Percentiles rank a stretch among this genome's conserved stretches.
Evolutionary conservation across 2,113 vertebrate genomes (phyloP).

Genomic region (Cololabis saira): DNA sequence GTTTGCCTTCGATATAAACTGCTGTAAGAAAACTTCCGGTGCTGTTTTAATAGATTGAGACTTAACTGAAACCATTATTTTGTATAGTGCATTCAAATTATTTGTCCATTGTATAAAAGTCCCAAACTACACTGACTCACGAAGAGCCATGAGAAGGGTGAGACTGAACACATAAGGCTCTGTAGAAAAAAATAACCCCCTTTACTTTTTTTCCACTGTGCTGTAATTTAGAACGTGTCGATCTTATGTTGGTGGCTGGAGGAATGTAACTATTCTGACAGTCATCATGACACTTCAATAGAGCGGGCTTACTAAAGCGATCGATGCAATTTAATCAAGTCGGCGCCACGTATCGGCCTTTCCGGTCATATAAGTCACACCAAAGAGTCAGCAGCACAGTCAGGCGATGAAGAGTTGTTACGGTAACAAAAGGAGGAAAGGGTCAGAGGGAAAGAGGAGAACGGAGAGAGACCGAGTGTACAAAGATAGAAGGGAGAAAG

Average conservation of each 20-base stretch:
- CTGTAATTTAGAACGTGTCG: constrained; percentile 22
- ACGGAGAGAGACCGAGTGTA: neutral
- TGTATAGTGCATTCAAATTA: no score
- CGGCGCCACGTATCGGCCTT: constrained; percentile 25
- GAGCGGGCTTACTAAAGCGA: neutral
- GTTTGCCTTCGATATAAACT: no score
- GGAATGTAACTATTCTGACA: constrained; percentile 8
- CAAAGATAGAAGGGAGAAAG: neutral
- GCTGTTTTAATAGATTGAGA: no score
- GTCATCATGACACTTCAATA: constrained; percentile 22
- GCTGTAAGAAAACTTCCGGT: no score
- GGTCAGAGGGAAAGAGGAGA: constrained; percentile 10
- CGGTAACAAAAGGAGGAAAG: constrained; percentile 21
- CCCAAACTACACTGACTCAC: no score
- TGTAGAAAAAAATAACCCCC: neutral
- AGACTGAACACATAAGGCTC: no score
- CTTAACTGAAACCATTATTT: no score
- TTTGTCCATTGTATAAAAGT: no score
- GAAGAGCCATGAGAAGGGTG: no score
- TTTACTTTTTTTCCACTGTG: constrained; percentile 1
- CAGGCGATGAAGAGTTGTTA: constrained; percentile 6
- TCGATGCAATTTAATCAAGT: constrained; percentile 49
- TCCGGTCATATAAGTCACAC: constrained; percentile 18
- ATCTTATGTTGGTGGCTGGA: neutral
- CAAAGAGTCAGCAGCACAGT: neutral